Percentiles rank a stretch among this genome's conserved stretches.
Conservation (phyloP, 2,888 invertebrate species). For the Ischnus inquisitorius region DNA sequence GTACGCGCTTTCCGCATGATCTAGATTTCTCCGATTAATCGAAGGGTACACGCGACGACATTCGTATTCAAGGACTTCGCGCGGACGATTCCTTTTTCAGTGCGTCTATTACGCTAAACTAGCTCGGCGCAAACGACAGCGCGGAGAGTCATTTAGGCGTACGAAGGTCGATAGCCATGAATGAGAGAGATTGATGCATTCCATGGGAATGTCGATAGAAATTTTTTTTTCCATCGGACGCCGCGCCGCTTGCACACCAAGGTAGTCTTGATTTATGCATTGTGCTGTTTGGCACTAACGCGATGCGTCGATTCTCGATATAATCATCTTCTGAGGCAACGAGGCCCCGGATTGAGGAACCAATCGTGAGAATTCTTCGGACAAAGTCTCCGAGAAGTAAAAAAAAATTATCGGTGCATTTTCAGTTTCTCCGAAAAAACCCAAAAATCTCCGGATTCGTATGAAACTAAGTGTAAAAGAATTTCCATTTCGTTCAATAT, state of each 20-base stretch:
- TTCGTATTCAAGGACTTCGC: slow-evolving; percentile 66
- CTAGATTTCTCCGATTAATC: slow-evolving; percentile 70
- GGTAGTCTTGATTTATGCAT: background rate
- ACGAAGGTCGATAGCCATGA: slow-evolving; percentile 48
- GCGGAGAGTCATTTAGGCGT: slow-evolving; percentile 71
- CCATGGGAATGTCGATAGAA: slow-evolving; percentile 46
- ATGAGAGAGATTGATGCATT: slow-evolving; percentile 36
- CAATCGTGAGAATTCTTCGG: background rate
- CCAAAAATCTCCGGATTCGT: too few relatives aligned
- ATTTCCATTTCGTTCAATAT: too few relatives aligned
- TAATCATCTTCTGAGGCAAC: background rate
- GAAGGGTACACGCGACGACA: slow-evolving; percentile 51
- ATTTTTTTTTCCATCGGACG: background rate
- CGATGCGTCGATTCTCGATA: background rate
- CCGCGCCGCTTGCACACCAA: too few relatives aligned
- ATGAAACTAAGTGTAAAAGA: too few relatives aligned
- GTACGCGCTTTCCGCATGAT: slow-evolving; percentile 69
- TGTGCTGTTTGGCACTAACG: background rate
- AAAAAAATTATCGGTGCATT: background rate
- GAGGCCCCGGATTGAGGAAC: background rate
- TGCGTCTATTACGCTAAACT: slow-evolving; percentile 27
- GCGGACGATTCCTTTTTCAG: slow-evolving; percentile 48
- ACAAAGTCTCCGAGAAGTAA: background rate
- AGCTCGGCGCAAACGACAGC: slow-evolving; percentile 11
- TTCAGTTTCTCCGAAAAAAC: too few relatives aligned